Percentiles rank a stretch among this genome's conserved stretches.
Evolutionary conservation across 1,140 invertebrate genomes (phyloP).

Genomic region (Eupeodes corollae): DNA sequence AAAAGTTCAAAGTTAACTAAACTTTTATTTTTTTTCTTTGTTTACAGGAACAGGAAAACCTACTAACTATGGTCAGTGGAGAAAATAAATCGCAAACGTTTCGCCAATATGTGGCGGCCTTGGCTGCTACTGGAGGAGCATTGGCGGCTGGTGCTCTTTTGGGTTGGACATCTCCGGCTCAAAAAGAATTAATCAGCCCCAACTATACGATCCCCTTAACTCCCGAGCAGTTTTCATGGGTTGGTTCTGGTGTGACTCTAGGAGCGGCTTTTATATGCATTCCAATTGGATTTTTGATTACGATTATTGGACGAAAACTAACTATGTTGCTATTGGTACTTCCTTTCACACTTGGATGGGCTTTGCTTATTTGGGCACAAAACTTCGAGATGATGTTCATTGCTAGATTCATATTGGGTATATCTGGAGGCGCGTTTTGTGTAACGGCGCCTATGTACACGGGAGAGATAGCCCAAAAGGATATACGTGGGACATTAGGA

Average conservation of each 20-base stretch:
- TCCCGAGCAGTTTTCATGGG: constrained; percentile 51
- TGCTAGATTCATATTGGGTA: constrained; percentile 62
- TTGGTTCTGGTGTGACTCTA: constrained; percentile 56
- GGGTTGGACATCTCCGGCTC: constrained; percentile 66
- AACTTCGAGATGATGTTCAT: constrained; percentile 55
- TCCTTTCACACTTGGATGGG: constrained; percentile 66
- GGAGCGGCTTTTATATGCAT: constrained; percentile 61
- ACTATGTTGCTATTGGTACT: constrained; percentile 58
- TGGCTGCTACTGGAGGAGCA: constrained; percentile 47
- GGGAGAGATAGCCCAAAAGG: constrained; percentile 67
- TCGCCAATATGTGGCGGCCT: constrained; percentile 56
- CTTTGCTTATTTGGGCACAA: constrained; percentile 55
- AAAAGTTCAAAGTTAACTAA: too few relatives aligned
- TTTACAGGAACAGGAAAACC: constrained; percentile 30
- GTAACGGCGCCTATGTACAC: constrained; percentile 69
- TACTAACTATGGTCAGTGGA: constrained; percentile 29
- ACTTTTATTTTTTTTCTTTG: neutral
- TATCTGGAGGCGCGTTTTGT: constrained; percentile 62
- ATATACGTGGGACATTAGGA: constrained; percentile 66
- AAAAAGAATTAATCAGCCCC: constrained; percentile 33
- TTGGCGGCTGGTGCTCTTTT: constrained; percentile 49
- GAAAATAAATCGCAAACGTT: constrained; percentile 38
- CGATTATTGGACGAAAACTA: constrained; percentile 60
- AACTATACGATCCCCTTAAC: constrained; percentile 45
- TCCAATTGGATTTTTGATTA: constrained; percentile 59